Conservation (phyloP, 2,797 vertebrate species). For the Mus spretus region DNA sequence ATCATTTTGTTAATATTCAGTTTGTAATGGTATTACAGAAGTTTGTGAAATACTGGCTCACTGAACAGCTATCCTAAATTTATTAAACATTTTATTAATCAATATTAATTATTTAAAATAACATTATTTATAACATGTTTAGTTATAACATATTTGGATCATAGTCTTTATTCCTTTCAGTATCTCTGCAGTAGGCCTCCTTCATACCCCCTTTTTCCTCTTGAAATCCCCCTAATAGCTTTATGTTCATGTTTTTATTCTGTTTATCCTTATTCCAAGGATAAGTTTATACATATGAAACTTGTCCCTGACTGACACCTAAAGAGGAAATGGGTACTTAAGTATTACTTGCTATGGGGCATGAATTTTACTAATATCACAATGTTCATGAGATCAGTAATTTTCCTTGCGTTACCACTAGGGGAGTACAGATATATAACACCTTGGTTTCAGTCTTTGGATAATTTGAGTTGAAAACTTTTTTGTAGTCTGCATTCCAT, state of each 20-base stretch:
- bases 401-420: not conserved
- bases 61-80: not conserved
- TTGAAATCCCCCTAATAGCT: not conserved
- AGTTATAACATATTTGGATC: not conserved
- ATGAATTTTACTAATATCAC: not conserved
- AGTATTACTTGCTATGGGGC: not conserved
- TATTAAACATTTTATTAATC: not conserved
- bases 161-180: not conserved
- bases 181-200: not conserved
- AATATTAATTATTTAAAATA: not conserved
- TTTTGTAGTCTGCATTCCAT: not conserved
- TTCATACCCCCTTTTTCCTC: not conserved
- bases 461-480: not conserved
- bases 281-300: not conserved
- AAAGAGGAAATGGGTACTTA: not conserved
- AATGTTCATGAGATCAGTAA: not conserved
- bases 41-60: not conserved
- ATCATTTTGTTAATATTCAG: not conserved
- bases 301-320: not conserved
- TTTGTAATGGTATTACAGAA: not conserved
- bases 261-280: not conserved
- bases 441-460: conserved; percentile 8
- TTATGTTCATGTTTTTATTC: not conserved
- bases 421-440: not conserved
- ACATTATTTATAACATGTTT: not conserved